Evolutionary conservation across 1,140 invertebrate species (phyloP), one percentile per base, ranked within the genome.

Genomic region (Drosophila bifasciata): DNA sequence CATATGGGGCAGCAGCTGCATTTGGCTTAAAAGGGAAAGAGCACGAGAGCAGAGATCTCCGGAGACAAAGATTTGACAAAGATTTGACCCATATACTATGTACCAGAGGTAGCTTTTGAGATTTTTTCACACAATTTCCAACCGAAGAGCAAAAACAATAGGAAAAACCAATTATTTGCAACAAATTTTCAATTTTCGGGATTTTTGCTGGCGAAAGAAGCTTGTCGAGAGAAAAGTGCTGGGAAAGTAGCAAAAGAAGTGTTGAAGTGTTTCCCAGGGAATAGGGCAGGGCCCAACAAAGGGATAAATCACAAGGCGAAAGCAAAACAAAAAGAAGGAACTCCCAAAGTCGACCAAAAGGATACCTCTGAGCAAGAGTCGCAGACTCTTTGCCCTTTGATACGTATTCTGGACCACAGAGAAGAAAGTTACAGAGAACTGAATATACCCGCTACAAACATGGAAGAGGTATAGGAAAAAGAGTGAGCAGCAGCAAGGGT

Each of bases 141-240:
- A 2, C 8, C 25, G 8, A 21, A 36, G 25, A 28, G 28, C 28
- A 7, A 39, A 52, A 43, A 19, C 13, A 44, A 41, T 19, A 17
- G 17, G 36, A 78, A 79, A 79, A 83, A 64, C 63, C 68, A 81
- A 83, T 83, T 78, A 77, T 48, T 60, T 19, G 40, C 21, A 53
- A 56, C 50, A 53, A 68, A 73, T 78, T 61, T 57, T n/a, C 46
- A 46, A 62, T 60, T 79, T 66, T 11, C n/a, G 19, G 48, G 28
- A 8, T 9, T 62, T 61, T 61, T 48, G 13, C 58, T 49, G 56
- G 50, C 36, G 15, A 59, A 52, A 61, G 52, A 36, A 36, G 32
- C 32, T 36, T 4, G 32, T 36, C 59, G 11, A 17, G 11, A 5
- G 17, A 28, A 45, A 39, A 13, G 8, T 28, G 28, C 28, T 8